Percentiles rank a stretch among this genome's conserved stretches.
These are phyloP conservation scores for Leptodactylus fallax DNA, from an alignment of 2,797 vertebrate genomes.

Conservation along the genomic window DNA sequence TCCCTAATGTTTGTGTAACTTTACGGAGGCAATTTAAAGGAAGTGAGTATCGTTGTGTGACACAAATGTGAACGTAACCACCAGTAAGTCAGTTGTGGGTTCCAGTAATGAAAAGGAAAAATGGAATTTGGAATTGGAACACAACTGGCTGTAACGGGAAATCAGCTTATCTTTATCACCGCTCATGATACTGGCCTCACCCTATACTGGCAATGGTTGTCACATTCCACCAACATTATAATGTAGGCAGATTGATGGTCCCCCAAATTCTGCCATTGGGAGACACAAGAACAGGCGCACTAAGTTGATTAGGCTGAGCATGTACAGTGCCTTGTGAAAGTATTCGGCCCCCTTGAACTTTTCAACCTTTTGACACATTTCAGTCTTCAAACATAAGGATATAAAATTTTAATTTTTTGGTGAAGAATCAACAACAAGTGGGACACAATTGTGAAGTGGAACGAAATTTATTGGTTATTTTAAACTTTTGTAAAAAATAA, in stretches of 20 bases:
- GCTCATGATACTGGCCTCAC: not conserved
- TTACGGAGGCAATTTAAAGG: conserved; percentile 1
- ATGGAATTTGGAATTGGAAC: not conserved
- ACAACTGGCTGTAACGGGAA: not conserved
- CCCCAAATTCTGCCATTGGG: not conserved
- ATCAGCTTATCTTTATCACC: not conserved
- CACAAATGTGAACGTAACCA: not conserved
- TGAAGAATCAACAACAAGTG: too few relatives aligned
- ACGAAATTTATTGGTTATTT: too few relatives aligned
- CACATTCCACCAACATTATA: not conserved
- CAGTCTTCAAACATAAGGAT: too few relatives aligned
- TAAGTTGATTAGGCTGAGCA: not conserved
- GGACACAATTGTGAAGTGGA: too few relatives aligned
- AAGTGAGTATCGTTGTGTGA: not conserved
- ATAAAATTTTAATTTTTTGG: too few relatives aligned
- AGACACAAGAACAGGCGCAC: not conserved
- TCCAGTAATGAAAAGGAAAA: not conserved
- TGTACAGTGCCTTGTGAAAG: too few relatives aligned
- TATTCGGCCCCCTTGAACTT: too few relatives aligned
- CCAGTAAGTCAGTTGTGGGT: not conserved
- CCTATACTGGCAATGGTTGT: not conserved
- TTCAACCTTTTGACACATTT: too few relatives aligned
- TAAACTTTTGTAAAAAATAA: too few relatives aligned
- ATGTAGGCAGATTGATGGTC: not conserved
- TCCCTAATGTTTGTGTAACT: conserved; percentile 24